These are phyloP conservation scores for Cassiopea andromeda DNA, from an alignment of 30 jellyfish, hydroid and myxozoan genomes.

Conservation along the genomic window DNA sequence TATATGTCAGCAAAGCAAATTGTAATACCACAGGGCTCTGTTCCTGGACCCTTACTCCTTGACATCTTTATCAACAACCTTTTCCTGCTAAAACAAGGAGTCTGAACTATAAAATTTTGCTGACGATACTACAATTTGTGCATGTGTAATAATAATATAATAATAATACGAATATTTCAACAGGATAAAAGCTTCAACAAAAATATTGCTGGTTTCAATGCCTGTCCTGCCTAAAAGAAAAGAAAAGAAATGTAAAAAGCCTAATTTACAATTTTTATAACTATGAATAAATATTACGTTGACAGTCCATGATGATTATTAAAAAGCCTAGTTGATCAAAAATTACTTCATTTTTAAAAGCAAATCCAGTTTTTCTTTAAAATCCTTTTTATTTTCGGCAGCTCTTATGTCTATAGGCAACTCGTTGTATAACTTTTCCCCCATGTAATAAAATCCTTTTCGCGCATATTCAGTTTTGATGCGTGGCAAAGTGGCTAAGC, in stretches of 20 bases:
- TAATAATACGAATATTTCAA: conserved; percentile 22
- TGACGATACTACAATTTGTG: too few species aligned
- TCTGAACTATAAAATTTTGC: too few species aligned
- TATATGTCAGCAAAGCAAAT: too few species aligned
- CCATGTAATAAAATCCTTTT: neutral
- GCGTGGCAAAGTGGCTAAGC: conserved; percentile 58
- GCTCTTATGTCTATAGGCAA: conserved; percentile 32
- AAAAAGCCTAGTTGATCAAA: neutral
- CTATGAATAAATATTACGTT: conserved; percentile 6
- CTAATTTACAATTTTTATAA: neutral
- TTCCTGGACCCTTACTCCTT: too few species aligned
- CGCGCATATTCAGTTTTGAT: conserved; percentile 5
- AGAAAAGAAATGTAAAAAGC: conserved; percentile 37
- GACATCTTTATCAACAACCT: too few species aligned
- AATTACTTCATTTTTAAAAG: conserved; percentile 15
- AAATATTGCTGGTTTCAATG: conserved; percentile 24
- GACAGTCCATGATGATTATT: conserved; percentile 34
- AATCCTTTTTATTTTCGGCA: conserved; percentile 42
- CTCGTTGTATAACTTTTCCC: conserved; percentile 52
- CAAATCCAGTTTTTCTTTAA: conserved; percentile 36
- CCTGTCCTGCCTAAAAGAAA: conserved; percentile 42
- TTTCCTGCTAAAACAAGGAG: too few species aligned
- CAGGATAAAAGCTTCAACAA: conserved; percentile 51
- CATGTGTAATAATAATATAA: conserved; percentile 10
- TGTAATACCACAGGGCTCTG: too few species aligned